Evolutionary conservation across 2,888 invertebrate species (phyloP), one percentile per base, ranked within the genome.

Genomic region (Cheilosia soror): DNA sequence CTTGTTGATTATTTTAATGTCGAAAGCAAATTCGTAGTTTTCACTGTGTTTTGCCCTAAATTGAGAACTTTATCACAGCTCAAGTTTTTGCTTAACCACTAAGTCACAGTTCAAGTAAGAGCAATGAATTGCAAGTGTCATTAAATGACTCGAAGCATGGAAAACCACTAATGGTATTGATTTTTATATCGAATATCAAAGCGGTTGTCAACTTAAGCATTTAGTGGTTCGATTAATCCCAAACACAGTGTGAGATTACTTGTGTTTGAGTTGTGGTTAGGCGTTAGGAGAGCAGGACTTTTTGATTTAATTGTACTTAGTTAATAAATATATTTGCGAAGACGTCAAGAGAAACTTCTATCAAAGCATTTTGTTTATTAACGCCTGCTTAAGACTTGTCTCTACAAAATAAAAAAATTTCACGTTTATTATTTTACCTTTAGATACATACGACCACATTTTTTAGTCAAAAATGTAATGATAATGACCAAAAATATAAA

Each of bases 1-100:
- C 25, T 55, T 55, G 63, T 25, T 55, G 53, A 51, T 47, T 13
- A 63, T 63, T 73, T 53, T n/a, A 42, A 72, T 72, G 62, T 33
- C 33, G 20, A 20, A 44, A 44, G 15, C 49, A 49, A 44, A 33
- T 57, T 58, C 33, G n/a, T 37, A 5, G 20, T 51, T 0, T 2
- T 4, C 37, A 11, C 29, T 44, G 5, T n/a, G 27, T 42, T 40
- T 7, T 62, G 7, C 15, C 44, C 44, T 29, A 31, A 58, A 40
- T 71, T 29, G 29, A 40, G 37, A 13, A 15, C 9, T 37, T 27
- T 13, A 29, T 49, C 27, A 33, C 47, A 57, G 44, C 25, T n/a
- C 20, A 33, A 42, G 53, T 37, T 72, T 15, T 29, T 51, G 40
- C 2, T 42, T 53, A 29, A 29, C 40, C 27, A 40, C 37, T 27